Conservation (phyloP, 2,797 vertebrate genomes). For the Sebastes diaconus region DNA sequence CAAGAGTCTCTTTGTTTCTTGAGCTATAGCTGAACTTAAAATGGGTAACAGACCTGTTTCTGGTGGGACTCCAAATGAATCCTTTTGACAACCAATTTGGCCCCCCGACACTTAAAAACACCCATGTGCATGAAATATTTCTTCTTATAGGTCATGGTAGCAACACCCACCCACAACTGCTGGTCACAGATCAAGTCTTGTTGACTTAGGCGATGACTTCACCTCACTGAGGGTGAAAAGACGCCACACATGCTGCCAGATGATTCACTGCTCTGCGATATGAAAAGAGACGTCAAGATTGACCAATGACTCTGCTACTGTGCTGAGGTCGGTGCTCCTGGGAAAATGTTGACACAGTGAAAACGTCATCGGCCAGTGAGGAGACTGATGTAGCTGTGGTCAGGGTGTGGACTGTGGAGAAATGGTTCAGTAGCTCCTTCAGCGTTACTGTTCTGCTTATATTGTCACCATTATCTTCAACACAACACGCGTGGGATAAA, state of each 20-base stretch:
- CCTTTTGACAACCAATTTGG: not conserved
- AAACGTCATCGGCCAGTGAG: not conserved
- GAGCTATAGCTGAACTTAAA: not conserved
- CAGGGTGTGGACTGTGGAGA: constrained; percentile 25
- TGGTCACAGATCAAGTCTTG: constrained; percentile 35
- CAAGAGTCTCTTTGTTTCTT: not conserved
- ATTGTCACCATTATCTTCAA: not conserved
- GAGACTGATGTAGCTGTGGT: constrained; percentile 20
- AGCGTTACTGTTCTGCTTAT: not conserved
- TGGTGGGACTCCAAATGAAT: not conserved
- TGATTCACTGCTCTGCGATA: constrained; percentile 30
- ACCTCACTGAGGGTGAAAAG: constrained; percentile 11
- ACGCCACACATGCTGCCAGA: not conserved
- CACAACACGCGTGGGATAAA: not conserved
- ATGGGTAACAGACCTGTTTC: constrained; percentile 7
- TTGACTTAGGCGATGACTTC: constrained; percentile 45
- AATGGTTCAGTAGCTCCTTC: not conserved
- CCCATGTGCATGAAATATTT: constrained; percentile 5
- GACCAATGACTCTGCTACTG: constrained; percentile 10
- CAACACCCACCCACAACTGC: constrained; percentile 16
- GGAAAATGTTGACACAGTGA: constrained; percentile 25
- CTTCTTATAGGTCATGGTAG: constrained; percentile 4
- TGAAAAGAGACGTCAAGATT: constrained; percentile 5
- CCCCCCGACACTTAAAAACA: not conserved
- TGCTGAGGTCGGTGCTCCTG: constrained; percentile 22